These are phyloP conservation scores for Xerus inauris DNA, from an alignment of 2,113 vertebrate species.

Conservation along the genomic window DNA sequence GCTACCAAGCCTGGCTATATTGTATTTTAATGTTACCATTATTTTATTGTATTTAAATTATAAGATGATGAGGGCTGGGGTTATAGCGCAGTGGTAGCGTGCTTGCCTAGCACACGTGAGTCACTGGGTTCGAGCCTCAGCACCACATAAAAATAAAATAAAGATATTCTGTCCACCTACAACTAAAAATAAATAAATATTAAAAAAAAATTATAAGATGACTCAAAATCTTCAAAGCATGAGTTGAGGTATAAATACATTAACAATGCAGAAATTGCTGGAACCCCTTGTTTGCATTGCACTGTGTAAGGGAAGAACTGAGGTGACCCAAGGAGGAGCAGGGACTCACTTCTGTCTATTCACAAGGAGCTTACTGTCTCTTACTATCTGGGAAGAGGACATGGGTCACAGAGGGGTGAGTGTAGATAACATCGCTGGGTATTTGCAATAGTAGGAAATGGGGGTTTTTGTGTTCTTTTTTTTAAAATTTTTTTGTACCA, in stretches of 20 bases:
- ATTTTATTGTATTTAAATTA: constrained; percentile 15
- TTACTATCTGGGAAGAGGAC: neutral
- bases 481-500: no score
- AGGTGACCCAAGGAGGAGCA: neutral
- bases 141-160: no score
- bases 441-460: neutral
- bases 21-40: neutral
- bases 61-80: no score
- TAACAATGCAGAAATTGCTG: neutral
- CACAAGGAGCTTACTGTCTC: neutral
- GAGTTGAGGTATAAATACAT: neutral
- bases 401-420: no score
- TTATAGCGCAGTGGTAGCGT: no score
- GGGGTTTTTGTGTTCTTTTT: no score
- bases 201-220: neutral
- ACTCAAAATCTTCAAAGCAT: neutral
- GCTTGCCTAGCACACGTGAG: no score
- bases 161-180: no score
- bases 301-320: neutral
- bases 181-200: no score
- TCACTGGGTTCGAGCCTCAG: no score
- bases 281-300: neutral
- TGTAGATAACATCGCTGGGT: neutral
- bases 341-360: neutral
- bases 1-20: no score